A percentile compares a stretch with the other conserved stretches of the same genome.
Evolutionary conservation across 2,888 invertebrate species (phyloP).

Genomic region (Drosophila birchii): DNA sequence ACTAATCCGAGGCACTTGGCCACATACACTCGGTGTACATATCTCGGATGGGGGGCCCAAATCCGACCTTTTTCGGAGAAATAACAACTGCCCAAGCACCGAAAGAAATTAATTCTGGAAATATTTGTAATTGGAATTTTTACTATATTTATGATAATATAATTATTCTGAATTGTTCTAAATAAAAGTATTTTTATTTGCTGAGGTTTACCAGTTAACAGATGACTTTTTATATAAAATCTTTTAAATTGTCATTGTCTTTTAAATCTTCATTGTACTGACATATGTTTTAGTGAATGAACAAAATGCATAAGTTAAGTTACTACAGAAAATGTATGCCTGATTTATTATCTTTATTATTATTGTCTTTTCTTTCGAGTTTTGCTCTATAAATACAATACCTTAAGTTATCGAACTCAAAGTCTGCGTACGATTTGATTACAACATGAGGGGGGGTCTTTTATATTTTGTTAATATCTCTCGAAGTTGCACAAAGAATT

Average conservation of each 20-base stretch:
- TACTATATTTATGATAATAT: not conserved
- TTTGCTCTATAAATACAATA: not conserved
- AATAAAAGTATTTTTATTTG: not conserved
- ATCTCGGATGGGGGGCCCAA: conserved; percentile 15
- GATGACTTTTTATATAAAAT: not conserved
- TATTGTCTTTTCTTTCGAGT: not conserved
- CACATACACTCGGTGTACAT: not conserved
- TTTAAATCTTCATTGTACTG: not conserved
- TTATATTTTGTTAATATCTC: not conserved
- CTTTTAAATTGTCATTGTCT: too few relatives aligned
- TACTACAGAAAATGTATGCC: not conserved
- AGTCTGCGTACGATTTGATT: too few relatives aligned
- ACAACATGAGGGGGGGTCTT: not conserved
- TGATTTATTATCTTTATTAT: not conserved
- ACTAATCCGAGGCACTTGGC: conserved; percentile 55
- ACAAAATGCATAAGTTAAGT: too few relatives aligned
- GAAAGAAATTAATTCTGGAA: not conserved
- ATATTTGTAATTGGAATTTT: not conserved
- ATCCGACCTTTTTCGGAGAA: conserved; percentile 6
- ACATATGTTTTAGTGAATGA: not conserved
- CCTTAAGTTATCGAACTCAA: not conserved
- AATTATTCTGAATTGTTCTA: not conserved
- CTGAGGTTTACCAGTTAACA: not conserved
- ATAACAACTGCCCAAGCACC: conserved; percentile 16
- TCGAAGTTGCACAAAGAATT: not conserved